Conservation (phyloP, 2,113 vertebrate genomes). For the Chloropsis cyanopogon region DNA sequence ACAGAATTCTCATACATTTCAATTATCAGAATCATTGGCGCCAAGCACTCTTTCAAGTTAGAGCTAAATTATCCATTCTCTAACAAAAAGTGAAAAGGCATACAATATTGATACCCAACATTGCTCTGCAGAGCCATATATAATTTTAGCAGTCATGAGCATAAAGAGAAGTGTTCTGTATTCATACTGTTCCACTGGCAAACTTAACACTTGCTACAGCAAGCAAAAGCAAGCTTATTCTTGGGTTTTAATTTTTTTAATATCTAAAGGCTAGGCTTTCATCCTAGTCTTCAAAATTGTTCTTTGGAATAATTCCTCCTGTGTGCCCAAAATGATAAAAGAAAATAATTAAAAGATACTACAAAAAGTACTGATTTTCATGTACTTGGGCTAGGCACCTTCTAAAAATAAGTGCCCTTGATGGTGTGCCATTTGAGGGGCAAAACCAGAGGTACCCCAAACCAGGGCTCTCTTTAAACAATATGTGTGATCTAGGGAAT, state of each 20-base stretch:
- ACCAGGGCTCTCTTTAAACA: not conserved
- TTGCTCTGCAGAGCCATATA: constrained; percentile 4
- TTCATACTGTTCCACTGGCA: constrained; percentile 4
- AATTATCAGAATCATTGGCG: constrained; percentile 65
- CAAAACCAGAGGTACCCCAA: not conserved
- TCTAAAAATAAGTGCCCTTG: not conserved
- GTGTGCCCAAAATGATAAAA: not conserved
- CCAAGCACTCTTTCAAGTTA: constrained; percentile 66
- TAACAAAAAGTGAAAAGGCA: constrained; percentile 63
- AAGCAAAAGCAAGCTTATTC: not conserved
- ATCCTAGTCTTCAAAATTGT: not conserved
- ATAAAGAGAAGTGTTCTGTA: not conserved
- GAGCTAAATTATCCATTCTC: constrained; percentile 58
- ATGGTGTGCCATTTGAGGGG: not conserved
- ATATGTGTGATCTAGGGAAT: not conserved
- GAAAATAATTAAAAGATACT: not conserved
- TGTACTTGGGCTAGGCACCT: not conserved
- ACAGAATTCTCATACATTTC: constrained; percentile 70
- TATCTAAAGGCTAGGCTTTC: constrained; percentile 1
- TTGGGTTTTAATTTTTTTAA: constrained; percentile 24
- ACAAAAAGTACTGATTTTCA: not conserved
- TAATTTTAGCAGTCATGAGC: constrained; percentile 7
- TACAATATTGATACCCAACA: constrained; percentile 34
- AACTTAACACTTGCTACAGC: not conserved
- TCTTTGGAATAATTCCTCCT: not conserved